These are phyloP conservation scores for Brotula barbata DNA, from an alignment of 2,797 vertebrate species.

Conservation along the genomic window DNA sequence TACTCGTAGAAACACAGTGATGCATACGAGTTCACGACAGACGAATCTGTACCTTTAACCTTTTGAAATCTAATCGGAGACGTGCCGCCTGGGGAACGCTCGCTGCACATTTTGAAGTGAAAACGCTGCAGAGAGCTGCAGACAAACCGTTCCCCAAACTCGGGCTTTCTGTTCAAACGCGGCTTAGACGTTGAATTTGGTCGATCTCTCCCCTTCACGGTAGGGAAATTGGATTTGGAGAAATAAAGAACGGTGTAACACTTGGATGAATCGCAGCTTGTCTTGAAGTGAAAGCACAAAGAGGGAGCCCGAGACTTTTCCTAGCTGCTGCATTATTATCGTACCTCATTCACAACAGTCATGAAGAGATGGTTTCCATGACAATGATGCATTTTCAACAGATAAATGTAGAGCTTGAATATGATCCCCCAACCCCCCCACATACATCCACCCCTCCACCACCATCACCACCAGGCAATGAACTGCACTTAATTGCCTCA, in stretches of 20 bases:
- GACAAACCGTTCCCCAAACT: constrained; percentile 19
- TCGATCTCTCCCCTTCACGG: constrained; percentile 22
- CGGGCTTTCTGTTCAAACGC: constrained; percentile 27
- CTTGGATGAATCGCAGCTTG: constrained; percentile 51
- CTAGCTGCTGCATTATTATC: constrained; percentile 23
- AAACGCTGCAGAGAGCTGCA: constrained; percentile 7
- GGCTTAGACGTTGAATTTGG: constrained; percentile 15
- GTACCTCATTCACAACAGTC: constrained; percentile 21
- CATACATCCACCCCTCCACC: background rate
- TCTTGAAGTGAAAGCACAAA: constrained; percentile 28
- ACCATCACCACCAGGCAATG: constrained; percentile 9
- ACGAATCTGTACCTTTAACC: constrained; percentile 44
- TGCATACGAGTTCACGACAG: constrained; percentile 44
- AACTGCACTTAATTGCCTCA: constrained; percentile 45
- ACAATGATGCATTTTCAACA: constrained; percentile 56
- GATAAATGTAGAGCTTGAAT: constrained; percentile 43
- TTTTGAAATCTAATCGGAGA: constrained; percentile 22
- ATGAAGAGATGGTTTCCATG: constrained; percentile 64
- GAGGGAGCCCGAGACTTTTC: constrained; percentile 37
- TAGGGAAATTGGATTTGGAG: constrained; percentile 47
- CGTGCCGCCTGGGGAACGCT: constrained; percentile 7
- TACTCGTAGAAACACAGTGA: constrained; percentile 16
- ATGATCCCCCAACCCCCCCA: constrained; percentile 1
- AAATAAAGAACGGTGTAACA: constrained; percentile 44
- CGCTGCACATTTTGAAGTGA: no score